Percentiles rank a stretch among this genome's conserved stretches.
Evolutionary conservation across 2,888 invertebrate genomes (phyloP).

Genomic region (Agriopis marginaria): DNA sequence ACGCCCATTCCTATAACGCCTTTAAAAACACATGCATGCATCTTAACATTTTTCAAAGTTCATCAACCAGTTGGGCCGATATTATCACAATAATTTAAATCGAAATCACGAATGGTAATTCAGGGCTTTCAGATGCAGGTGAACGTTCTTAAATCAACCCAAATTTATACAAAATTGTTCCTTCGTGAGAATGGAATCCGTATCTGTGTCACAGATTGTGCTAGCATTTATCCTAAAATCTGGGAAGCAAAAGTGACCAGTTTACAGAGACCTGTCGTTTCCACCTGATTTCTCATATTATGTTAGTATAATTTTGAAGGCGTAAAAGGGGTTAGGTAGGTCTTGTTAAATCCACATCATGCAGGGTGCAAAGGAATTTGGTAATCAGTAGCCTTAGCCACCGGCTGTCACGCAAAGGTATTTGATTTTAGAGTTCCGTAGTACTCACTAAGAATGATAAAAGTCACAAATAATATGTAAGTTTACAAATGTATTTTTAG

Average conservation of each 20-base stretch:
- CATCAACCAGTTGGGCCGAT: not conserved
- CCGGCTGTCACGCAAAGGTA: constrained; percentile 57
- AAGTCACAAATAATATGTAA: too few relatives aligned
- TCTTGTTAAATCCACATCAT: constrained; percentile 38
- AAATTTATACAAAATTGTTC: constrained; percentile 35
- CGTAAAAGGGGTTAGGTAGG: constrained; percentile 2
- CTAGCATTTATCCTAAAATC: constrained; percentile 46
- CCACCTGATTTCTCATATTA: not conserved
- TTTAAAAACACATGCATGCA: not conserved
- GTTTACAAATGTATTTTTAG: too few relatives aligned
- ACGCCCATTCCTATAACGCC: not conserved
- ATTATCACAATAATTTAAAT: not conserved
- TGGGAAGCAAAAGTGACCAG: constrained; percentile 29
- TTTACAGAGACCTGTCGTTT: constrained; percentile 21
- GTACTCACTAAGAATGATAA: too few relatives aligned
- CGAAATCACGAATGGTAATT: constrained; percentile 26
- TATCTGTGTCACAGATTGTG: constrained; percentile 54
- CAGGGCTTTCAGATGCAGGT: not conserved
- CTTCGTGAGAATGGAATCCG: constrained; percentile 67
- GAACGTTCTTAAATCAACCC: constrained; percentile 44
- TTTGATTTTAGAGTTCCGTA: constrained; percentile 11
- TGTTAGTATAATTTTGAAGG: not conserved
- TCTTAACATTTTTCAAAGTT: not conserved
- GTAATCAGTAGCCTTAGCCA: constrained; percentile 70
- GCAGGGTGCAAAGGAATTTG: constrained; percentile 60